Evolutionary conservation across 2,888 invertebrate genomes (phyloP), one percentile per base, ranked within the genome.

Genomic region (Lypha dubia): DNA sequence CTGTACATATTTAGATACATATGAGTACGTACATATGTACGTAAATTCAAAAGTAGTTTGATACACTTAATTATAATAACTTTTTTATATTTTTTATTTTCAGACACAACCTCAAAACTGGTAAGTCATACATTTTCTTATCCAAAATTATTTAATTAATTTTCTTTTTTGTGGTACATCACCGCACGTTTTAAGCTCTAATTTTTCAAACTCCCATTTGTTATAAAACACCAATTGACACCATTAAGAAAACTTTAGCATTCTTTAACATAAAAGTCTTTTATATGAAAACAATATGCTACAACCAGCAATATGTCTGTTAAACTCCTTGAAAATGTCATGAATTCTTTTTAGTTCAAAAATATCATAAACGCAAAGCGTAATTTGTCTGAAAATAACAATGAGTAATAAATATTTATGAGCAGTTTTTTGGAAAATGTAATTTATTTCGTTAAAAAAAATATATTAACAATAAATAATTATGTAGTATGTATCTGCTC

Each of bases 401-500:
- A 58, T 24, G 11, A 22, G 56, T 51, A 62, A 77, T 81, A 68
- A 84, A 84, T 77, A 84, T 80, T 81, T 74, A 84, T 84, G 81
- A 77, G 1, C 65, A 62, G 5, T 60, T 79, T 68, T 51, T 22
- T 4, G n/a, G 13, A 51, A 38, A 71, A 22, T 32, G 44, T 49
- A 71, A 65, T 73, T 73, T 77, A 51, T 41, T 22, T 11, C 17
- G 49, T 68, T 20, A 24, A 60, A 60, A 60, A 28, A 46, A 46
- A 35, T 46, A 17, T 49, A 15, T 60, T 58, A 35, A 41, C 38
- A 77, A 68, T 49, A 51, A 44, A 60, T 49, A 0, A 44, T 62
- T 6, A n/a, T n/a, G n/a, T n/a, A n/a, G n/a, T n/a, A n/a, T n/a
- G n/a, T n/a, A n/a, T n/a, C n/a, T n/a, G n/a, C n/a, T n/a, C n/a